Conservation (phyloP, 2,888 invertebrate species). For the Coronaproctus castanopsis region DNA sequence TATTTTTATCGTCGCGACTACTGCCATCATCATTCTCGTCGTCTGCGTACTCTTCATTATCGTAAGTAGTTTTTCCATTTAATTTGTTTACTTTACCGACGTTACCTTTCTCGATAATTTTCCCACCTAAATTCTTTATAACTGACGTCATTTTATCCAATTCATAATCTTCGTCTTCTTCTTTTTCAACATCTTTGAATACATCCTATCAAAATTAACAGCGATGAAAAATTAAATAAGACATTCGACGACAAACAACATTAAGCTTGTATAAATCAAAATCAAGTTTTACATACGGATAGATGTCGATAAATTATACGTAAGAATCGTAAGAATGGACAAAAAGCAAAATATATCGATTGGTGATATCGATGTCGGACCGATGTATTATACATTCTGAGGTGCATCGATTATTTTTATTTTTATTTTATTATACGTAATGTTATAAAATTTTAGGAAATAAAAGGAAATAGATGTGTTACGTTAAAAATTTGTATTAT, state of each 20-base stretch:
- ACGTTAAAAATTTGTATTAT: too few species aligned
- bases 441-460: too few species aligned
- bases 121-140: slow-evolving; percentile 14
- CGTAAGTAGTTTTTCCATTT: background rate
- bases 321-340: too few species aligned
- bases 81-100: slow-evolving; percentile 23
- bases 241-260: slow-evolving; percentile 2
- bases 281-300: slow-evolving; percentile 1
- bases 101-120: slow-evolving; percentile 11
- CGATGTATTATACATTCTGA: too few species aligned
- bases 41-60: slow-evolving; percentile 27
- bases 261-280: slow-evolving; percentile 7
- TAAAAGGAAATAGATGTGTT: too few species aligned
- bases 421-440: too few species aligned
- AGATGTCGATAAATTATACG: too few species aligned
- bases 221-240: slow-evolving; percentile 14
- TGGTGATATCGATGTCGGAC: too few species aligned
- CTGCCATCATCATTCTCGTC: slow-evolving; percentile 32
- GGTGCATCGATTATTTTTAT: too few species aligned
- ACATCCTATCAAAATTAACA: slow-evolving; percentile 19
- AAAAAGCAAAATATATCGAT: too few species aligned
- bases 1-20: slow-evolving; percentile 18
- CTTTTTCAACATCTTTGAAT: slow-evolving; percentile 46
- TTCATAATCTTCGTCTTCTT: slow-evolving; percentile 71
- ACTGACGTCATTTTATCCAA: slow-evolving; percentile 46